Evolutionary conservation across 2,113 vertebrate species (phyloP).

Genomic region (Riparia riparia): DNA sequence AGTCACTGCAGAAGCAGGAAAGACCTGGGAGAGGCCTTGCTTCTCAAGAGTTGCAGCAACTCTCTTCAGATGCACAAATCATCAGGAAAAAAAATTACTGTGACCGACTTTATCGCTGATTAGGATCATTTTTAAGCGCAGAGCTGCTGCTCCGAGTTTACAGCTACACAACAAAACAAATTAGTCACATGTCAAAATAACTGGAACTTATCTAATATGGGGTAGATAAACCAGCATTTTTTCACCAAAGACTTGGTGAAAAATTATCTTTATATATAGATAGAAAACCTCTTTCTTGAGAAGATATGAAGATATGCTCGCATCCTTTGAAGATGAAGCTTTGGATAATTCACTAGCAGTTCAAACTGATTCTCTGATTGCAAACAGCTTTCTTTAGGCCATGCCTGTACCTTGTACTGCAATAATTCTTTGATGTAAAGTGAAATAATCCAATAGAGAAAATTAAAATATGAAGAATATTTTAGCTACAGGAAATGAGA

Average conservation of each 20-base stretch:
- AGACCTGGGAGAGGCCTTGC: not conserved
- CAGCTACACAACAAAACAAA: constrained; percentile 21
- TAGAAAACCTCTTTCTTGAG: constrained; percentile 19
- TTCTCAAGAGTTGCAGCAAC: not conserved
- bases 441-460: constrained; percentile 49
- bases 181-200: not conserved
- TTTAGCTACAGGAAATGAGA: constrained; percentile 41
- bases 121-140: not conserved
- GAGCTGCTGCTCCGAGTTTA: not conserved
- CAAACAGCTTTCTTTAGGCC: constrained; percentile 57
- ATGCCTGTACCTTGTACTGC: constrained; percentile 34
- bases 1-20: not conserved
- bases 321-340: constrained; percentile 57
- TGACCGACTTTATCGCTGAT: not conserved
- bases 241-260: constrained; percentile 16
- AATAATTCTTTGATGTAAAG: constrained; percentile 45
- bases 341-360: constrained; percentile 37
- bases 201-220: not conserved
- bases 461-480: constrained; percentile 48
- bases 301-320: constrained; percentile 13
- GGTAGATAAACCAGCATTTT: not conserved
- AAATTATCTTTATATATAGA: constrained; percentile 1
- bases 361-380: constrained; percentile 34
- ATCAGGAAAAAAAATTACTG: not conserved
- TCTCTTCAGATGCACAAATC: not conserved